Evolutionary conservation across 2,113 vertebrate species (phyloP).

Genomic region (Numenius arquata): DNA sequence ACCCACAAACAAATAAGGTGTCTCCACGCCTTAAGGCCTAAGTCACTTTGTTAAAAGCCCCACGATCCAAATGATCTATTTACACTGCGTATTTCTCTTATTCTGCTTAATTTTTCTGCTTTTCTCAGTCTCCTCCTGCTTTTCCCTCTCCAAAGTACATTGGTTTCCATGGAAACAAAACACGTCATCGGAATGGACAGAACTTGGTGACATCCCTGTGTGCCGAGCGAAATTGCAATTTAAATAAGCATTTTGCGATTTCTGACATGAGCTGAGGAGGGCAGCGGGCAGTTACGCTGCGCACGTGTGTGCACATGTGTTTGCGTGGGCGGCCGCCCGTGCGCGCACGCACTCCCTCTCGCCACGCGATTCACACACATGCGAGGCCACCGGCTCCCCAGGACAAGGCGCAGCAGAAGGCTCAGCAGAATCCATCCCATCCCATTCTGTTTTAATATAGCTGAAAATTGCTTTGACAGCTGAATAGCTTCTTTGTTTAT

Average conservation of each 20-base stretch:
- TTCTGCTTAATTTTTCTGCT: neutral
- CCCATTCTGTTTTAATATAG: conserved; percentile 15
- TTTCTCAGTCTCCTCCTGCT: neutral
- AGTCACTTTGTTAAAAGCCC: neutral
- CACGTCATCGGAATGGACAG: neutral
- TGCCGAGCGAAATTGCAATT: neutral
- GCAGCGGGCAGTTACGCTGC: rapidly evolving
- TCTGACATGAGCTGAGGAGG: neutral
- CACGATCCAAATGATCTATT: neutral
- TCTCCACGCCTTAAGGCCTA: neutral
- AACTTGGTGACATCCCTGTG: neutral
- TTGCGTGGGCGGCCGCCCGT: neutral
- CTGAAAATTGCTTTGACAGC: conserved; percentile 62
- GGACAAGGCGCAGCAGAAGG: neutral
- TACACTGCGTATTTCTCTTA: neutral
- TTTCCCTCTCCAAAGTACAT: neutral
- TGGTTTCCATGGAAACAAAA: conserved; percentile 53
- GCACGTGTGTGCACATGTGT: neutral
- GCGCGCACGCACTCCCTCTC: neutral
- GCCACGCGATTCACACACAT: neutral
- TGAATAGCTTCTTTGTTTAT: conserved; percentile 65
- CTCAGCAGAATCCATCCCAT: neutral
- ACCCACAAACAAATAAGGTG: neutral
- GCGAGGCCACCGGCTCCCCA: neutral
- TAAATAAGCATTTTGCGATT: neutral